Evolutionary conservation across 2,113 vertebrate species (phyloP).

Genomic region (Colaptes auratus): DNA sequence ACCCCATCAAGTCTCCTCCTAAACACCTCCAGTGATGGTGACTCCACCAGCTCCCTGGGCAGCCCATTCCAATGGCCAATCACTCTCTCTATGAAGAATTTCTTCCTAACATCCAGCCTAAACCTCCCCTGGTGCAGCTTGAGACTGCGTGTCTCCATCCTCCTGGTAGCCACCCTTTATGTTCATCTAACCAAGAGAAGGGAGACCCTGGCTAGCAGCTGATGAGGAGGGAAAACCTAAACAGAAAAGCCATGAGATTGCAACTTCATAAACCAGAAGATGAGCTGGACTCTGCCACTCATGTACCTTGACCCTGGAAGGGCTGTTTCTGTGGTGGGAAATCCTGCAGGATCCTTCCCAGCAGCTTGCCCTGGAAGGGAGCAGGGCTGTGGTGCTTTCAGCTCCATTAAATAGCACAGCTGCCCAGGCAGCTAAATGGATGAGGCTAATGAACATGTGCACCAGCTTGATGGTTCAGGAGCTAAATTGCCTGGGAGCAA

Average conservation of each 20-base stretch:
- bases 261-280: not conserved
- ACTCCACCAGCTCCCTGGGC: no score
- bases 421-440: conserved; percentile 52
- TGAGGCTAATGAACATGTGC: conserved; percentile 32
- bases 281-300: not conserved
- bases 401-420: conserved; percentile 19
- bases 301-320: fast-evolving
- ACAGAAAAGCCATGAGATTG: not conserved
- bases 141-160: no score
- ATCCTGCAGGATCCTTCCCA: not conserved
- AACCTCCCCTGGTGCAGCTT: no score
- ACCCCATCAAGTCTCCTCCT: no score
- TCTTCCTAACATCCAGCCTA: no score
- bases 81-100: no score
- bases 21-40: no score
- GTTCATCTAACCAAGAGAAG: not conserved
- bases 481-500: conserved; percentile 39
- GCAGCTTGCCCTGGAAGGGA: not conserved
- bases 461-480: conserved; percentile 36
- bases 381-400: not conserved
- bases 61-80: no score
- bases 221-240: not conserved
- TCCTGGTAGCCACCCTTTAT: no score
- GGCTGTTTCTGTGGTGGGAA: not conserved
- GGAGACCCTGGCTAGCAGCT: fast-evolving